These are phyloP conservation scores for Callaeas wilsoni DNA, from an alignment of 2,113 vertebrate species.

Conservation along the genomic window DNA sequence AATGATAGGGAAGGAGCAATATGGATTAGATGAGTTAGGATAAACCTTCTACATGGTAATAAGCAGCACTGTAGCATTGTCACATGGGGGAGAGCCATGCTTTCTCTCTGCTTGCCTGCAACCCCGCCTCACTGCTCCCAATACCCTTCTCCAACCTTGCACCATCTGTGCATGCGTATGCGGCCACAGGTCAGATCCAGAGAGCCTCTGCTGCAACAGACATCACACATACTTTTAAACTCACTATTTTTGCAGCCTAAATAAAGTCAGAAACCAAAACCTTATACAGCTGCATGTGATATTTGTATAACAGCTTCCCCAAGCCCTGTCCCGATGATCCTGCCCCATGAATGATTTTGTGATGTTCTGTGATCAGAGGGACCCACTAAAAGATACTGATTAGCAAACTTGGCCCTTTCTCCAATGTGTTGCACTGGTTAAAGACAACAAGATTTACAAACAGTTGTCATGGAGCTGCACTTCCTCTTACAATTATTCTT, in stretches of 20 bases:
- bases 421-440: background rate
- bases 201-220: background rate
- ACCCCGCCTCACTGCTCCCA: background rate
- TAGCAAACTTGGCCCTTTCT: background rate
- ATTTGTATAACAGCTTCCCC: background rate
- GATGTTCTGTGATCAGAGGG: background rate
- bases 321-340: fast-evolving
- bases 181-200: background rate
- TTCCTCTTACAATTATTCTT: slow-evolving; percentile 15
- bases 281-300: background rate
- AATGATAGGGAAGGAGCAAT: background rate
- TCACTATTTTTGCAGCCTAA: background rate
- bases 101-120: background rate
- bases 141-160: background rate
- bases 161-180: background rate
- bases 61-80: background rate
- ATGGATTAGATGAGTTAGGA: background rate
- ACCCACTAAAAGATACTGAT: background rate
- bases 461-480: slow-evolving; percentile 23
- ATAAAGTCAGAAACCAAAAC: background rate
- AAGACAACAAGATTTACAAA: background rate
- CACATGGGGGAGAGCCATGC: background rate
- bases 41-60: background rate
- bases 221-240: background rate
- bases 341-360: background rate